These are phyloP conservation scores for Meteorus colon DNA, from an alignment of 2,888 invertebrate species.

Conservation along the genomic window DNA sequence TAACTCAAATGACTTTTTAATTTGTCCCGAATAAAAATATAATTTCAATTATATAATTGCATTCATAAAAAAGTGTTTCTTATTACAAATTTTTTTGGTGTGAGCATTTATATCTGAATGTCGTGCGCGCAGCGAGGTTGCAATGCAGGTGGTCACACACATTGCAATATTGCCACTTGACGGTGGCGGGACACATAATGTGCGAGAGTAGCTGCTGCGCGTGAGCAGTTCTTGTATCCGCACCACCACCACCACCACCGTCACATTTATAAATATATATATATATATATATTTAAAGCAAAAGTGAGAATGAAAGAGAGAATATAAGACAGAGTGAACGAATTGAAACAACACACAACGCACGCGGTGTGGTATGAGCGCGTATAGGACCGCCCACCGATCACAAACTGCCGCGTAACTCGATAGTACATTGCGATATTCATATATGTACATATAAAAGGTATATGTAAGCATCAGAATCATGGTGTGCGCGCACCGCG, in stretches of 20 bases:
- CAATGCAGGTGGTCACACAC: conserved; percentile 40
- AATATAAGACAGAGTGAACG: conserved; percentile 17
- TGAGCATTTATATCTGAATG: neutral
- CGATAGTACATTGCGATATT: conserved; percentile 56
- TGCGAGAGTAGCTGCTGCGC: conserved; percentile 6
- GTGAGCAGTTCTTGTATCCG: conserved; percentile 10
- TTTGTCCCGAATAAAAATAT: neutral
- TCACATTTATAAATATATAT: neutral
- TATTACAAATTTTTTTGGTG: too few relatives aligned
- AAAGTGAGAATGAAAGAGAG: conserved; percentile 14
- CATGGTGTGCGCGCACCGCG: conserved; percentile 21
- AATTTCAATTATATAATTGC: too few relatives aligned
- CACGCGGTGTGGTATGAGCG: conserved; percentile 33
- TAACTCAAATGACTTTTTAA: neutral
- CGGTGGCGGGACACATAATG: conserved; percentile 2
- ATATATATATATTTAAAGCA: conserved; percentile 1
- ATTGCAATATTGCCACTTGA: conserved; percentile 26
- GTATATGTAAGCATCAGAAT: conserved; percentile 42
- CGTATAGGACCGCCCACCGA: conserved; percentile 52
- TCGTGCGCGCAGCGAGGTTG: conserved; percentile 28
- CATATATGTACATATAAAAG: conserved; percentile 10
- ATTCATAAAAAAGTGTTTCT: too few relatives aligned
- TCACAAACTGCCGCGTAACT: conserved; percentile 56
- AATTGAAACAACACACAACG: neutral
- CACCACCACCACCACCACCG: neutral